Evolutionary conservation across 2,797 vertebrate species (phyloP).

Genomic region (Trichosurus vulpecula): DNA sequence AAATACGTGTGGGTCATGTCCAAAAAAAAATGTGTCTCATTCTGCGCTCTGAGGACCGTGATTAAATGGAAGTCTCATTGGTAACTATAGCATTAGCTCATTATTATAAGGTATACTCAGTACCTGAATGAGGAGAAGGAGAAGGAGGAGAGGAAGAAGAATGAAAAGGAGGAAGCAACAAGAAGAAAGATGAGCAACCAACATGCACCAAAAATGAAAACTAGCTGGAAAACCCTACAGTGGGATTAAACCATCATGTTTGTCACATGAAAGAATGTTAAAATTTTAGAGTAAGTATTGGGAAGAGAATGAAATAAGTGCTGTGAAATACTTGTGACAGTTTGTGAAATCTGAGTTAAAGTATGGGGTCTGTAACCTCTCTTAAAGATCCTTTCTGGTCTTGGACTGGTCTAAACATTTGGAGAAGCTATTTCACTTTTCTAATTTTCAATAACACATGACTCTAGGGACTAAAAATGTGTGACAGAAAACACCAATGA

Average conservation of each 20-base stretch:
- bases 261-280: not conserved
- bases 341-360: constrained; percentile 19
- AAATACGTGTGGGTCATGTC: not conserved
- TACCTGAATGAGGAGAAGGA: not conserved
- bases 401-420: constrained; percentile 42
- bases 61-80: not conserved
- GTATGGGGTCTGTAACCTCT: not conserved
- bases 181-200: too few relatives aligned
- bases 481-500: constrained; percentile 73
- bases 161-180: too few relatives aligned
- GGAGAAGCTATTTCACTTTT: constrained; percentile 70
- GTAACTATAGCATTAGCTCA: not conserved
- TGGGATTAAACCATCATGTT: constrained; percentile 4
- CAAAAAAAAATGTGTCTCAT: not conserved
- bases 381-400: not conserved
- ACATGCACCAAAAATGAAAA: not conserved
- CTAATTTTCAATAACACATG: constrained; percentile 61
- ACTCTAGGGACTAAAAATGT: constrained; percentile 63
- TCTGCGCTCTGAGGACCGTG: not conserved
- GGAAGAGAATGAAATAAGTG: constrained; percentile 6
- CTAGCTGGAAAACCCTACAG: not conserved
- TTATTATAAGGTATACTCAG: not conserved
- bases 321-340: not conserved
- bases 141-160: too few relatives aligned
- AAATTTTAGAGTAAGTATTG: not conserved